These are phyloP conservation scores for Monomorium pharaonis DNA, from an alignment of 1,140 invertebrate species.

Conservation along the genomic window DNA sequence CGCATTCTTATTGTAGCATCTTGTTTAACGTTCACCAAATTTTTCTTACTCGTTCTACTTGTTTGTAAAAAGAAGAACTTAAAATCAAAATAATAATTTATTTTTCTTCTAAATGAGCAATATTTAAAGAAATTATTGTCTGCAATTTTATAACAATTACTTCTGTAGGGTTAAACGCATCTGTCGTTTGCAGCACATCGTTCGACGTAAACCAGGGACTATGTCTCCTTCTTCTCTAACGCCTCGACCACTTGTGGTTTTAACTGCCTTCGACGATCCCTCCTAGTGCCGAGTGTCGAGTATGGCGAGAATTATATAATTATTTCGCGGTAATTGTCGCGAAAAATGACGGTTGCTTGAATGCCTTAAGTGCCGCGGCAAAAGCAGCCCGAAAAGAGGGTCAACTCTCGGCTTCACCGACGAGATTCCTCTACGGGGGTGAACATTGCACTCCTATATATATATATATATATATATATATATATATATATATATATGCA, in stretches of 20 bases:
- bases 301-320: slow-evolving; percentile 76
- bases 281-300: slow-evolving; percentile 52
- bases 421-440: background rate
- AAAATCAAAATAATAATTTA: background rate
- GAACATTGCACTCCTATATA: too few species aligned
- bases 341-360: slow-evolving; percentile 71
- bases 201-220: slow-evolving; percentile 28
- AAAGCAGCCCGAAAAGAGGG: slow-evolving; percentile 55
- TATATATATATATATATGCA: too few species aligned
- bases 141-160: background rate
- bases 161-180: background rate
- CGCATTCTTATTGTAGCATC: background rate
- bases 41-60: background rate
- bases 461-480: too few species aligned
- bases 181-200: slow-evolving; percentile 24
- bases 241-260: slow-evolving; percentile 69
- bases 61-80: background rate
- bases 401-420: slow-evolving; percentile 54
- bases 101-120: background rate
- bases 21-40: background rate
- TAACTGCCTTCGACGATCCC: slow-evolving; percentile 45
- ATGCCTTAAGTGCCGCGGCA: slow-evolving; percentile 62
- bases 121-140: background rate
- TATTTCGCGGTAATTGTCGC: slow-evolving; percentile 75
- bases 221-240: slow-evolving; percentile 63